Percentiles rank a stretch among this genome's conserved stretches.
Evolutionary conservation across 37 sponge, comb jelly and placozoan species (phyloP).

Genomic region (Halisarca cf. caerulea): DNA sequence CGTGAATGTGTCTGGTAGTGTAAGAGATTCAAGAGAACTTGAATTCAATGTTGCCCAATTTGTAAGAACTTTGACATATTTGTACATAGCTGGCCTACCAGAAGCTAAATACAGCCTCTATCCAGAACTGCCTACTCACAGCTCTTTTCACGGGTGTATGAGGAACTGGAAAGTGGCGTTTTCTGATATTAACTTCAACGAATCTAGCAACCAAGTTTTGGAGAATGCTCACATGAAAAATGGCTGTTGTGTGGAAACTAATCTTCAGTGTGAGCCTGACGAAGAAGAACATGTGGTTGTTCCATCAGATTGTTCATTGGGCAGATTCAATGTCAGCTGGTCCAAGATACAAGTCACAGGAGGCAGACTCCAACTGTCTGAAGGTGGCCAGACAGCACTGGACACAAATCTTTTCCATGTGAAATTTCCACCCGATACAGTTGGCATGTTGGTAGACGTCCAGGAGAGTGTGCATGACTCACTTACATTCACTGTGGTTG

Average conservation of each 20-base stretch:
- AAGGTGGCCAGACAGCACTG: not conserved
- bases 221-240: not conserved
- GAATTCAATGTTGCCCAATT: not conserved
- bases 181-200: not conserved
- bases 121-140: not conserved
- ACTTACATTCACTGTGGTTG: not conserved
- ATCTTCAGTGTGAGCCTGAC: not conserved
- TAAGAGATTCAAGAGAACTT: not conserved
- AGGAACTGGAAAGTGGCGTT: not conserved
- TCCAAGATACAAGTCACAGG: not conserved
- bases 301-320: not conserved
- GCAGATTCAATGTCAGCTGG: constrained; percentile 13
- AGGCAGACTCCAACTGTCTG: not conserved
- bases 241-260: constrained; percentile 13
- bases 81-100: constrained; percentile 17
- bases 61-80: not conserved
- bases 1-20: not conserved
- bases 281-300: not conserved
- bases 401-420: not conserved
- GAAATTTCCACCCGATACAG: not conserved
- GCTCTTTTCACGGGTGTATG: not conserved
- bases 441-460: not conserved
- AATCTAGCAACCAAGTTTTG: not conserved
- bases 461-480: too few relatives aligned
- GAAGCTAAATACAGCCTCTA: not conserved